Evolutionary conservation across 1,140 invertebrate species (phyloP).

Genomic region (Gryllus bimaculatus): DNA sequence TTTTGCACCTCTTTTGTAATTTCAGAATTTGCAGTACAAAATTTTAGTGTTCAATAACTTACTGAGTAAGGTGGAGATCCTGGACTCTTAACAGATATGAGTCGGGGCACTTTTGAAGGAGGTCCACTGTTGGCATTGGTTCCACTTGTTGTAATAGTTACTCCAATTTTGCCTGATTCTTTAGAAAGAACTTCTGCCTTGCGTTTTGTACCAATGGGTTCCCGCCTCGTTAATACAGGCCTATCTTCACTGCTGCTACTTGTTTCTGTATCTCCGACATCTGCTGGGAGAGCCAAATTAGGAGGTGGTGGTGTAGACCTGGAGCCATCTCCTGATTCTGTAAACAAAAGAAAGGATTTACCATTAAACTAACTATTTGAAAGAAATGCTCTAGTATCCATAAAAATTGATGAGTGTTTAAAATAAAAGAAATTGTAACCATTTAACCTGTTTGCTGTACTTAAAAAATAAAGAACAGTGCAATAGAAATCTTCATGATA

Average conservation of each 20-base stretch:
- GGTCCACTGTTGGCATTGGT: conserved; percentile 47
- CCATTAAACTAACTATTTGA: background rate
- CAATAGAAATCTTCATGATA: background rate
- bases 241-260: conserved; percentile 44
- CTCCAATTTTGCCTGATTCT: conserved; percentile 80
- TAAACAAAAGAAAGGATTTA: background rate
- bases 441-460: background rate
- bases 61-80: conserved; percentile 25
- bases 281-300: conserved; percentile 30
- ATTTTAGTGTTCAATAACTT: background rate
- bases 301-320: conserved; percentile 27
- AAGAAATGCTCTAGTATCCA: background rate
- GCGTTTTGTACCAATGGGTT: conserved; percentile 53
- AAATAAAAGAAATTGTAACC: background rate
- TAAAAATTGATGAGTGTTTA: background rate
- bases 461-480: background rate
- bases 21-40: too few species aligned
- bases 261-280: conserved; percentile 40
- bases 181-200: conserved; percentile 74
- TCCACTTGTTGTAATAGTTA: conserved; percentile 71
- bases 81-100: conserved; percentile 22
- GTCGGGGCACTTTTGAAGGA: conserved; percentile 42
- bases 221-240: conserved; percentile 36
- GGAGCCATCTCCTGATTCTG: background rate
- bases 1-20: too few species aligned